Conservation (phyloP, 2,888 invertebrate genomes). For the Mycalesis mineus region DNA sequence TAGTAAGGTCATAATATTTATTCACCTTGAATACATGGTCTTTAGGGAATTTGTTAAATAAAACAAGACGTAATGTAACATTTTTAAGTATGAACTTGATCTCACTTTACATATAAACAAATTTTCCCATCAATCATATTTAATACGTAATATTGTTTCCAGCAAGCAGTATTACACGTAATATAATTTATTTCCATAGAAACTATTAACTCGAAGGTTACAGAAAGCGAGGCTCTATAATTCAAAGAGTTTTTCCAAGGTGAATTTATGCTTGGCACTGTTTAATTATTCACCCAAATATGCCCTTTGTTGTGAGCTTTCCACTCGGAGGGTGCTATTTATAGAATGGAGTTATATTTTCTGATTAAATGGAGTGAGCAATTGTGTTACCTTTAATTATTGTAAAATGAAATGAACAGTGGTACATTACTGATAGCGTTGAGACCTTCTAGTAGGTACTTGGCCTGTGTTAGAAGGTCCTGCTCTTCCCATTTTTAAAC, state of each 20-base stretch:
- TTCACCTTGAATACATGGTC: no score
- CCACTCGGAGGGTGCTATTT: neutral
- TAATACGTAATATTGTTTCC: neutral
- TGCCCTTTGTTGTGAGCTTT: neutral
- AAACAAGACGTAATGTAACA: no score
- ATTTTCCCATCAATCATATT: neutral
- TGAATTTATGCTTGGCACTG: neutral
- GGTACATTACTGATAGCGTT: no score
- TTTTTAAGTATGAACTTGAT: no score
- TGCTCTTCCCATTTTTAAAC: no score
- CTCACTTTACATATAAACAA: neutral
- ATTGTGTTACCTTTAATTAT: no score
- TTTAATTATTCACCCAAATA: neutral
- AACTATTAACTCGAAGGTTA: constrained; percentile 2
- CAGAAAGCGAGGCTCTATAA: neutral
- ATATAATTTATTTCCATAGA: neutral
- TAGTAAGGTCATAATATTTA: no score
- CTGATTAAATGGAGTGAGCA: neutral
- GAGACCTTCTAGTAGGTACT: no score
- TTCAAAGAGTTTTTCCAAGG: neutral
- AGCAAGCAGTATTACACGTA: neutral
- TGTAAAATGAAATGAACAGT: no score
- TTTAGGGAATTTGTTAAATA: no score
- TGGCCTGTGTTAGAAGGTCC: no score
- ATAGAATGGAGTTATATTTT: neutral